These are phyloP conservation scores for Parnassius orleans DNA, from an alignment of 2,888 invertebrate species.

Conservation along the genomic window DNA sequence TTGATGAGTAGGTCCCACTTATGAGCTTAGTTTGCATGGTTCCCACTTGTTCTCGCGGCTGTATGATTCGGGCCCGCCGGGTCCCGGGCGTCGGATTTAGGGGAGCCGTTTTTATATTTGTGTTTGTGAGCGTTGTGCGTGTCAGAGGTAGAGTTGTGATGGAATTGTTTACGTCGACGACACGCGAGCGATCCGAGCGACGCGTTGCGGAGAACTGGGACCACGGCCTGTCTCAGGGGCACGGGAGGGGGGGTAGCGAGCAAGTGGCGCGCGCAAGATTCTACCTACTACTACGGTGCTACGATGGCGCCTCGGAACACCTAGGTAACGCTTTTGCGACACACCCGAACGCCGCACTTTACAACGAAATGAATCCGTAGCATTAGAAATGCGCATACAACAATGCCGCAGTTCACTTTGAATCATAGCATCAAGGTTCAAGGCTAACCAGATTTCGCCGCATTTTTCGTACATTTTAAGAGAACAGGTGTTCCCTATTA, in stretches of 20 bases:
- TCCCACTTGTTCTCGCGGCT: constrained; percentile 55
- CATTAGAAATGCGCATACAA: constrained; percentile 51
- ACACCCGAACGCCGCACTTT: constrained; percentile 63
- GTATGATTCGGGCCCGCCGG: constrained; percentile 55
- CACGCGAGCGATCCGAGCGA: constrained; percentile 72
- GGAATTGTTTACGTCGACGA: constrained; percentile 42
- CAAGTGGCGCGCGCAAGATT: constrained; percentile 75
- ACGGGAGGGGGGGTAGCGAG: constrained; percentile 56
- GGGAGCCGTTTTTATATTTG: constrained; percentile 61
- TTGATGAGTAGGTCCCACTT: constrained; percentile 83
- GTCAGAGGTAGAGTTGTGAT: constrained; percentile 53
- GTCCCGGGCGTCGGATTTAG: constrained; percentile 58
- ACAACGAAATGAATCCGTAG: constrained; percentile 60
- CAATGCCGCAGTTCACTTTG: constrained; percentile 44
- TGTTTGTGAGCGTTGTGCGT: constrained; percentile 55
- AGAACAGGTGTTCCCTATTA: constrained; percentile 26
- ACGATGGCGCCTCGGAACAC: constrained; percentile 74
- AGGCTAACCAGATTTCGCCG: constrained; percentile 59
- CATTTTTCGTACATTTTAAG: constrained; percentile 40
- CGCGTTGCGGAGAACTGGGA: constrained; percentile 79
- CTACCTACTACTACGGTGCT: constrained; percentile 71
- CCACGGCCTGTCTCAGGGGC: constrained; percentile 60
- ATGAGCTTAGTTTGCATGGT: constrained; percentile 81
- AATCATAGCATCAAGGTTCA: constrained; percentile 59
- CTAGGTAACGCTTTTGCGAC: constrained; percentile 67